A percentile compares a stretch with the other conserved stretches of the same genome.
Evolutionary conservation across 1,140 invertebrate genomes (phyloP).

Genomic region (Papilio helenus): DNA sequence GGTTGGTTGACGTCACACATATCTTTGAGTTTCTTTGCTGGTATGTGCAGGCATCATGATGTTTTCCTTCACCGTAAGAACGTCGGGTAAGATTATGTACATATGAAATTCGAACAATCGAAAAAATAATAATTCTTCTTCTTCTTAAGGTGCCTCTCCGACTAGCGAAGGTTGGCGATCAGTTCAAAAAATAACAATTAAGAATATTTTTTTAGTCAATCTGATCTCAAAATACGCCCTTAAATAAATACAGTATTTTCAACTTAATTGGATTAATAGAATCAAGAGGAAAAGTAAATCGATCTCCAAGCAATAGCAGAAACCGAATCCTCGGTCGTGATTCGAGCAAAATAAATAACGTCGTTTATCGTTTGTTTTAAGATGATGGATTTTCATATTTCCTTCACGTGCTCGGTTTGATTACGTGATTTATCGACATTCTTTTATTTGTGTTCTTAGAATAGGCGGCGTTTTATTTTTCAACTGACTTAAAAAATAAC

Average conservation of each 20-base stretch:
- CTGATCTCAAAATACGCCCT: neutral
- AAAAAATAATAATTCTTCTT: too few species aligned
- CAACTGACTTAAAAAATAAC: neutral
- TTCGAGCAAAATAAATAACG: constrained; percentile 12
- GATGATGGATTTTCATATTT: constrained; percentile 26
- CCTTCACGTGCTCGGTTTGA: neutral
- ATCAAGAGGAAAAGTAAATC: neutral
- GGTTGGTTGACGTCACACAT: too few species aligned
- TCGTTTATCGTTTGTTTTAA: constrained; percentile 23
- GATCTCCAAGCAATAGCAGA: neutral
- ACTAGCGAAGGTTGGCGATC: too few species aligned
- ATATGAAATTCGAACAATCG: too few species aligned
- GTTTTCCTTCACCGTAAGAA: too few species aligned
- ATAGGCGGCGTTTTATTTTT: neutral
- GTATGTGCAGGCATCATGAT: too few species aligned
- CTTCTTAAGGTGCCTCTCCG: too few species aligned
- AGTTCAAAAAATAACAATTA: too few species aligned
- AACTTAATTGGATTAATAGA: neutral
- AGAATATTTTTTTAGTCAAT: neutral
- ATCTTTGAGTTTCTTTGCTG: too few species aligned
- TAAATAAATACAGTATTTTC: neutral
- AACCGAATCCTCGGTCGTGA: neutral
- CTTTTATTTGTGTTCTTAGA: constrained; percentile 20
- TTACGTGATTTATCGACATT: constrained; percentile 11
- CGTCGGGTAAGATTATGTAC: too few species aligned